Base-by-base conservation (phyloP, 2,888 invertebrate genomes). In the Mellilla xanthometata region DNA sequence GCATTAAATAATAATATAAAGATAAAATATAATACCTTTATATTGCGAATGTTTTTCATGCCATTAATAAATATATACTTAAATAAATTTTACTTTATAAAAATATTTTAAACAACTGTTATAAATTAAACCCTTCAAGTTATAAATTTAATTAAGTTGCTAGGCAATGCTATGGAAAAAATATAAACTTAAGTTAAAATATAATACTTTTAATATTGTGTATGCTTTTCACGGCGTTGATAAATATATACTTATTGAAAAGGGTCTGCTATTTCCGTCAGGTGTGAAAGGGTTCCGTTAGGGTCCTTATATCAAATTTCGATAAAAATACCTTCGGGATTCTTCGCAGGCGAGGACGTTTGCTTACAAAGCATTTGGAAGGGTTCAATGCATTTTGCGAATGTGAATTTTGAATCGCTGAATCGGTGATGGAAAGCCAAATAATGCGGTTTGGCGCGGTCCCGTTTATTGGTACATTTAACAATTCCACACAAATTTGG, bases 271-370 rank as follows among this genome's bases (percentile, higher is more conserved):
- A 36, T 36, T 19, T 28, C 28, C 12, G 22, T 36, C 35, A 36
- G 36, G 36, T 36, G 28, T 36, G 28, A 36, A 36, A 36, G 36
- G 36, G 36, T 36, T 36, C 28, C 19, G 15, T 28, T 22, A 36
- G 36, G 28, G 11, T 36, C 28, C 22, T 28, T 36, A 28, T 28
- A 36, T 36, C 36, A 36, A 36, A 36, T 36, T 36, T 36, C 36
- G 36, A 28, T 36, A 36, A 36, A 36, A 36, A 36, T 28, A 28
- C 36, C 28, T 36, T 19, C 4, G 22, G 19, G 36, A 28, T 36
- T 36, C 35, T 26, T 15, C 7, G 2, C 28, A 27, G 26, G 26
- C 15, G 27, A 10, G 35, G 15, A 27, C 19, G 11, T 28, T 28
- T 36, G 36, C 36, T 12, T 22, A 36, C 36, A 36, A 36, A 36